Evolutionary conservation across 2,113 vertebrate genomes (phyloP).

Genomic region (Hiodon tergisus): DNA sequence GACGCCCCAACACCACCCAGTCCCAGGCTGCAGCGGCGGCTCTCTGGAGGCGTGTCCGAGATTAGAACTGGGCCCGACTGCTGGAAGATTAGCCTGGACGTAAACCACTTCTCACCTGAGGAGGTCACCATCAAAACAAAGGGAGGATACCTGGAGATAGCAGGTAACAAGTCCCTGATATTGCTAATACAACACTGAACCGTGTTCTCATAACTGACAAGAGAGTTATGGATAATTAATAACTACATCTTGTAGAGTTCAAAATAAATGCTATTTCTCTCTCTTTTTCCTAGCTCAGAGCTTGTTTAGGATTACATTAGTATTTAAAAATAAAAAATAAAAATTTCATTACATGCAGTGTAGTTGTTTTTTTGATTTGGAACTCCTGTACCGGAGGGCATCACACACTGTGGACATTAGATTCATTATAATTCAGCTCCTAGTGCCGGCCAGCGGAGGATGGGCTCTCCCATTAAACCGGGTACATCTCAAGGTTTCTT

Average conservation of each 20-base stretch:
- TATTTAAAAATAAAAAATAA: too few relatives aligned
- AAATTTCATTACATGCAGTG: too few relatives aligned
- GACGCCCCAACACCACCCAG: neutral
- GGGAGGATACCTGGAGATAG: conserved; percentile 57
- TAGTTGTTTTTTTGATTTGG: too few relatives aligned
- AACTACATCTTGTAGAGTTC: neutral
- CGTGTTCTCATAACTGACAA: too few relatives aligned
- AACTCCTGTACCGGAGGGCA: too few relatives aligned
- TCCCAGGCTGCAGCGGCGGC: conserved; percentile 21
- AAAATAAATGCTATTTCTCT: neutral
- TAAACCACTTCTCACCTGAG: conserved; percentile 58
- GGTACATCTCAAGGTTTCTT: too few relatives aligned
- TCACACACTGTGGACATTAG: too few relatives aligned
- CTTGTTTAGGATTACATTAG: too few relatives aligned
- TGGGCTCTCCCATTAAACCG: too few relatives aligned
- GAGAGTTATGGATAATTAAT: neutral
- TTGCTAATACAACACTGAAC: neutral
- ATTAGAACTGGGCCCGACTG: conserved; percentile 42
- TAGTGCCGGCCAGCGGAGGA: too few relatives aligned
- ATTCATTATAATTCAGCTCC: too few relatives aligned
- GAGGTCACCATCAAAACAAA: conserved; percentile 60
- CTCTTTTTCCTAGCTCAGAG: too few relatives aligned
- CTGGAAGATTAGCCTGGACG: conserved; percentile 60
- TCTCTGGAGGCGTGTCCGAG: conserved; percentile 48
- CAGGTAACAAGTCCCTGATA: conserved; percentile 43